Evolutionary conservation across 35 echinoderm and acorn worm species (phyloP).

Genomic region (Ophioderma brevispina): DNA sequence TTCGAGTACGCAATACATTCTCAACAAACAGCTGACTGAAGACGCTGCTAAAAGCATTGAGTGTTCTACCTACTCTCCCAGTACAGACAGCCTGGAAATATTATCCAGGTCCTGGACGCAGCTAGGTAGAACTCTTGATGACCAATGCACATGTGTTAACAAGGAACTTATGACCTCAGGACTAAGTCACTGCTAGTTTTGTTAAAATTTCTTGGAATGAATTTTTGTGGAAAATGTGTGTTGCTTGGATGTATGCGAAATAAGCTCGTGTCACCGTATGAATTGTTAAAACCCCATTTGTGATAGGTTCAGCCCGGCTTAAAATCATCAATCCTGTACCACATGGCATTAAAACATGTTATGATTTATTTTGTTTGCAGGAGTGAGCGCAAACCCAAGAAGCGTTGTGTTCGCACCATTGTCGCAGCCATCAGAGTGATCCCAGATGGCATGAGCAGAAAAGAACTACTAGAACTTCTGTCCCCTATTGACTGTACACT

Average conservation of each 20-base stretch:
- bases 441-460: conserved; percentile 90
- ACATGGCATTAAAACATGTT: no score
- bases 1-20: conserved; percentile 89
- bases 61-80: conserved; percentile 72
- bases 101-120: conserved; percentile 69
- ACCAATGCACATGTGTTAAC: conserved; percentile 91
- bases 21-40: conserved; percentile 93
- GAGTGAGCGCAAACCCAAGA: conserved; percentile 95
- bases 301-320: no score
- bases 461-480: conserved; percentile 83
- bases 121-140: conserved; percentile 89
- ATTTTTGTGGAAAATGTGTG: no score
- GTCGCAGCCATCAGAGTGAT: conserved; percentile 93
- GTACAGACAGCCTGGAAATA: conserved; percentile 82
- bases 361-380: conserved; percentile 46
- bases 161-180: conserved; percentile 97
- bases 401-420: conserved; percentile 85
- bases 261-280: no score
- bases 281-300: no score
- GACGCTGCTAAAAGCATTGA: conserved; percentile 92
- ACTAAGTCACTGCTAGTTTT: no score
- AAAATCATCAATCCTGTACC: no score
- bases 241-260: no score
- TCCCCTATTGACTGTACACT: conserved; percentile 91
- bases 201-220: no score